phyloP scores from a whole-genome alignment of 2,888 invertebrate genomes.

The Rhaphigaster nebulosa region DNA sequence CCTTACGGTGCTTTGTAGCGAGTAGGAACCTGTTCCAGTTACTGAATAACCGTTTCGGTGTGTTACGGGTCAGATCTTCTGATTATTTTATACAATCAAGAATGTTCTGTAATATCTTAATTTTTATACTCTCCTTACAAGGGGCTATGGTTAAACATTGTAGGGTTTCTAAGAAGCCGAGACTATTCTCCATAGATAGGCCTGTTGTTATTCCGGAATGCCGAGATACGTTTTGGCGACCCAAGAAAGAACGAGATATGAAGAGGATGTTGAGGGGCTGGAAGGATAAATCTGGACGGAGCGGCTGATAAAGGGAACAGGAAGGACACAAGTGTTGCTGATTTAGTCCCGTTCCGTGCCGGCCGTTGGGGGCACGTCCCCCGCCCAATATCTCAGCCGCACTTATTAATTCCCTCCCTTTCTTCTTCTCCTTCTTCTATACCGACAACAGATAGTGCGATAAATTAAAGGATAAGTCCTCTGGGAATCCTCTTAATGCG shows the following conservation, averaged over 20 bases:
- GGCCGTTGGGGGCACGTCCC: not conserved
- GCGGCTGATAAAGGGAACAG: not conserved
- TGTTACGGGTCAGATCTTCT: too few species aligned
- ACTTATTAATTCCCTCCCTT: constrained; percentile 1
- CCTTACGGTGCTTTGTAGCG: too few species aligned
- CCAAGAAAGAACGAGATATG: not conserved
- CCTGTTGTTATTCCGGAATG: not conserved
- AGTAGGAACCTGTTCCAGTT: too few species aligned
- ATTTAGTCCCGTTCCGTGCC: constrained; percentile 3
- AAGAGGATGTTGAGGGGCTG: not conserved
- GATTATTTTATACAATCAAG: too few species aligned
- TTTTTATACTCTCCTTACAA: too few species aligned
- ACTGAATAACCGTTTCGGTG: too few species aligned
- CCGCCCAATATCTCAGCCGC: not conserved
- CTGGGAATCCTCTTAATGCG: not conserved
- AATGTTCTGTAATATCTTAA: too few species aligned
- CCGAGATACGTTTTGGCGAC: not conserved
- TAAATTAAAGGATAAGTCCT: not conserved
- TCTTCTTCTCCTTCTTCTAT: not conserved
- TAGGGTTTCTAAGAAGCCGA: not conserved
- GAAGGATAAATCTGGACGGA: not conserved
- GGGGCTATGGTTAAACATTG: not conserved
- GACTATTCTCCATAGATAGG: not conserved
- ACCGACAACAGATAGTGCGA: not conserved
- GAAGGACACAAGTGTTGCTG: constrained; percentile 14